phyloP scores from a whole-genome alignment of 2,113 vertebrate species.

The Rhombomys opimus region DNA sequence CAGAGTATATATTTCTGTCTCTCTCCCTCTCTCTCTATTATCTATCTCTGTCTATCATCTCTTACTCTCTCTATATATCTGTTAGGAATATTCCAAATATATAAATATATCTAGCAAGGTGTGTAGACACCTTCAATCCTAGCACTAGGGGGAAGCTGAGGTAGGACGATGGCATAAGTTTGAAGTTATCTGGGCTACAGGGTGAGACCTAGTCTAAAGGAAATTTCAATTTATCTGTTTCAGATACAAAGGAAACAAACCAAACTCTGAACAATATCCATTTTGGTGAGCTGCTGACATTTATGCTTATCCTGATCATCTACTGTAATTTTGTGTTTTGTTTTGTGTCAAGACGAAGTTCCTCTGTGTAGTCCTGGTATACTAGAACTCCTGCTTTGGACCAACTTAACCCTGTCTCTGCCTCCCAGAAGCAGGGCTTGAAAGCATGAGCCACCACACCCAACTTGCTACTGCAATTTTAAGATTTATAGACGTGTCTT shows the following conservation, averaged over 20 bases:
- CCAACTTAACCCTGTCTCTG: not conserved
- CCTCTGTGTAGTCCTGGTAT: not conserved
- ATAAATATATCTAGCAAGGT: not conserved
- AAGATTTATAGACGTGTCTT: not conserved
- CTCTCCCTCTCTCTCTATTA: not conserved
- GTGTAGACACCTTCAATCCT: not conserved
- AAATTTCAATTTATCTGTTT: not conserved
- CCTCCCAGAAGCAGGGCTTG: not conserved
- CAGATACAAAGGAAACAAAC: not conserved
- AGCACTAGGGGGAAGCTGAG: not conserved
- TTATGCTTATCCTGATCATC: not conserved
- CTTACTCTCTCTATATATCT: not conserved
- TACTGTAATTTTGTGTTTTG: not conserved
- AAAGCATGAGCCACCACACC: not conserved
- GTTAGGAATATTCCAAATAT: constrained; percentile 17
- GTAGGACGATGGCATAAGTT: not conserved
- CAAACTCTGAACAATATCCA: not conserved
- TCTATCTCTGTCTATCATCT: not conserved
- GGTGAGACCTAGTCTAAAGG: not conserved
- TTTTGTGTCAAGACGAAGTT: not conserved
- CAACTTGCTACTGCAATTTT: constrained; percentile 22
- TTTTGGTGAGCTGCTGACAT: not conserved
- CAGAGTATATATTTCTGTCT: not conserved
- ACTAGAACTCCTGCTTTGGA: not conserved
- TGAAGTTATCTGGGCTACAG: not conserved